phyloP scores from a whole-genome alignment of 2,113 vertebrate genomes.

The Xenopus borealis region DNA sequence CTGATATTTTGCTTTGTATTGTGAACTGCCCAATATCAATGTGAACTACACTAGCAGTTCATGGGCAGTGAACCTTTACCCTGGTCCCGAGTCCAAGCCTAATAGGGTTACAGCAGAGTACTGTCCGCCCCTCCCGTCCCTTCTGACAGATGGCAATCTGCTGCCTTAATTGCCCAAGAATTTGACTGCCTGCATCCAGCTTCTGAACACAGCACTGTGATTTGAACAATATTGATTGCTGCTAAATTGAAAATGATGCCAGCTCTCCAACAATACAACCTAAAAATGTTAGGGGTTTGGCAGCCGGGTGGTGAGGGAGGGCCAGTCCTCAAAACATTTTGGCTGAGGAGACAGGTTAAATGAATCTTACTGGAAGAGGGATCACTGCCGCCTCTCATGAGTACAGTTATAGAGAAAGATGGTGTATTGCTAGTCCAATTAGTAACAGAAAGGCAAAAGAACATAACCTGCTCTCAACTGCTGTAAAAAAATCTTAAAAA shows the following conservation, averaged over 20 bases:
- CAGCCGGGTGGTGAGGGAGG: no score
- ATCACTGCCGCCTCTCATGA: background rate
- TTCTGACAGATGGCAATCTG: constrained; percentile 15
- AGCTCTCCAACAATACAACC: background rate
- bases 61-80: background rate
- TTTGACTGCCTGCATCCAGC: background rate
- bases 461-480: no score
- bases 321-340: background rate
- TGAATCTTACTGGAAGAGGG: background rate
- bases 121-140: background rate
- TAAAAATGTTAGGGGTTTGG: no score
- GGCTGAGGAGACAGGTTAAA: background rate
- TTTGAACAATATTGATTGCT: background rate
- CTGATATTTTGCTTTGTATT: no score
- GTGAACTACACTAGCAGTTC: background rate
- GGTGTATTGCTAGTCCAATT: no score
- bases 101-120: background rate
- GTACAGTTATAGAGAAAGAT: no score
- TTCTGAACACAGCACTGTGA: background rate
- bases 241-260: background rate
- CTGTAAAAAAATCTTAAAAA: no score
- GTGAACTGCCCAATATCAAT: no score
- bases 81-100: background rate
- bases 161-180: background rate
- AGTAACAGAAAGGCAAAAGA: no score